Base-by-base conservation (phyloP, 2,888 invertebrate species). In the Arge pagana region DNA sequence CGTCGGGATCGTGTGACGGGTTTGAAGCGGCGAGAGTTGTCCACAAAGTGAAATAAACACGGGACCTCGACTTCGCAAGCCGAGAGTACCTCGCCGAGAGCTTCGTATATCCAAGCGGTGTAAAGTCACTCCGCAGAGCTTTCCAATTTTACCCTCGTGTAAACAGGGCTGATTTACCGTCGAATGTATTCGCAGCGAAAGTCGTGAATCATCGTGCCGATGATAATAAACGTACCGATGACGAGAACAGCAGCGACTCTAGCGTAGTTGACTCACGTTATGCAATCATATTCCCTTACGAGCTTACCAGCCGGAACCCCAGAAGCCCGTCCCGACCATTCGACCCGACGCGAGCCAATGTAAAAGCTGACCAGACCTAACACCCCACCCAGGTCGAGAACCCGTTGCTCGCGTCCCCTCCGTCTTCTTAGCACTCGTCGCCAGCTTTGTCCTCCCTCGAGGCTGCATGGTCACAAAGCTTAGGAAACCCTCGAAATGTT, bases 401-500 rank as follows among this genome's bases (percentile, higher is more conserved):
- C n/a, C 31, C 33, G 35, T 30, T 42, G 31, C 31, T 24, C 31
- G 45, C 55, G 62, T 59, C 58, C 62, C 59, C 59, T 60, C 60
- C 59, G 33, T 6, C 45, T 21, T 24, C 33, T 33, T 33, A 58
- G 62, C 65, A 60, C 60, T 59, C 52, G n/a, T n/a, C n/a, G 33
- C 10, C 45, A 31, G 24, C 33, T 33, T 33, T 59, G 62, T 66
- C 60, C 60, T 59, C 52, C 60, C 60, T 62, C 55, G 62, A 62
- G n/a, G n/a, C n/a, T 23, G 43, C 15, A 31, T 62, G 65, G 65
- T 65, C 57, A 59, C 62, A 56, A 61, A 64, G 61, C 66, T 65
- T 64, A 59, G 52, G 69, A 72, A 71, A 65, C 67, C 70, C 59
- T 54, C 56, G 53, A 68, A 67, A 56, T 57, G 59, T 49, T 56